Base-by-base conservation (phyloP, 2,113 vertebrate genomes). In the Cichladusa arquata region DNA sequence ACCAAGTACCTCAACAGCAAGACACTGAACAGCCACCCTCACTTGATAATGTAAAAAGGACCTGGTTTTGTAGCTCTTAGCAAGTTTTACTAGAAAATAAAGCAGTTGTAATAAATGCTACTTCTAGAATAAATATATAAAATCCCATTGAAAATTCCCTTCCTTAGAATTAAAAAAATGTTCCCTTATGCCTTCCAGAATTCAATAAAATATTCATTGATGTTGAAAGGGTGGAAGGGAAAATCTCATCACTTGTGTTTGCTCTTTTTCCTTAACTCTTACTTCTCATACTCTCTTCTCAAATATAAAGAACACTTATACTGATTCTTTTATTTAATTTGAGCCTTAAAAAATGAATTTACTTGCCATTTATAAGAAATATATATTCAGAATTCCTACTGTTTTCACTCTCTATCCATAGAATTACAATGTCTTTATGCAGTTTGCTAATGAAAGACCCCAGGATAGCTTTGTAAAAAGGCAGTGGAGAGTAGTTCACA, bases 121-220 rank as follows among this genome's bases (percentile, higher is more conserved):
- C 54, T 79, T 12, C 23, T 86, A 88, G 34, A 89, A 94, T 84
- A 92, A 94, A 95, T 86, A 76, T 17, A 65, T 77, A 50, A 94
- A 95, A 77, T 90, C 45, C 57, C 74, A 73, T 7, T 90, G 79
- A 69, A 85, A 88, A 82, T 95, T 91, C n/a, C 12, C 15, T 82
- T 93, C 40, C 66, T 82, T 76, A 88, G 50, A 76, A 92, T 48
- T 62, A 94, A 86, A 90, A 88, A 81, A 86, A 58, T 15, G 53
- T 69, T 94, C 71, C n/a, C 25, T 94, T 88, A 85, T 88, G 61
- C 57, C 62, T 87, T 88, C 45, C 44, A 91, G 81, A 90, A 88
- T 79, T 67, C 40, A 92, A 94, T 95, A 90, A 91, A 93, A 94
- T 93, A 94, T 94, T 93, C 74, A 93, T 72, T 70, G 51, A 67